Conservation (phyloP, 2,888 invertebrate genomes). For the Mystacides longicornis region DNA sequence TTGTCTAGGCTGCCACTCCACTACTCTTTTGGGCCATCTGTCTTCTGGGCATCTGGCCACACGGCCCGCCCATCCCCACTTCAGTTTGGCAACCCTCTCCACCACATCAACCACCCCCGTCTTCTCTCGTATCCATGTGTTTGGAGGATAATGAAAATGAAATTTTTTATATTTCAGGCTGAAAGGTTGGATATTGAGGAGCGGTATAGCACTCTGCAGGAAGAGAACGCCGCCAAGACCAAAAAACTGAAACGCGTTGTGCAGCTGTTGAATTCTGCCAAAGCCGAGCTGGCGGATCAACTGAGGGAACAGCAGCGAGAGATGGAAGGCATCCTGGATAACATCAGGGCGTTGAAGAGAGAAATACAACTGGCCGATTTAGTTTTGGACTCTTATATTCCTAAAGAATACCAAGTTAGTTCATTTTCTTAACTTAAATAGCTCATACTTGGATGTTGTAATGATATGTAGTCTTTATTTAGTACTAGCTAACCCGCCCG, state of each 20-base stretch:
- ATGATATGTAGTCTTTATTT: too few species aligned
- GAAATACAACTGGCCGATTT: slow-evolving; percentile 88
- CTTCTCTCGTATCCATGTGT: too few species aligned
- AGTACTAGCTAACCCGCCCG: background rate
- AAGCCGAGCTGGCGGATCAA: slow-evolving; percentile 77
- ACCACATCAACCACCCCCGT: too few species aligned
- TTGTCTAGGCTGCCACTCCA: too few species aligned
- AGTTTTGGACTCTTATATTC: slow-evolving; percentile 89
- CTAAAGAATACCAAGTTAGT: slow-evolving; percentile 82
- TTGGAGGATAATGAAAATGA: too few species aligned
- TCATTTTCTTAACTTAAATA: too few species aligned
- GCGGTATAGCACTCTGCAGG: slow-evolving; percentile 88
- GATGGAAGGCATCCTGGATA: slow-evolving; percentile 93
- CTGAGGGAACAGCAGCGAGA: slow-evolving; percentile 94
- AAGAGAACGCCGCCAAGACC: slow-evolving; percentile 87
- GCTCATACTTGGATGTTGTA: too few species aligned
- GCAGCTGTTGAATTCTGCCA: slow-evolving; percentile 77
- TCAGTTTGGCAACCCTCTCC: too few species aligned
- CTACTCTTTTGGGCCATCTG: too few species aligned
- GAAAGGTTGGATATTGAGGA: slow-evolving; percentile 92
- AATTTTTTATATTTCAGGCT: slow-evolving; percentile 46
- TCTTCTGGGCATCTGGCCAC: too few species aligned
- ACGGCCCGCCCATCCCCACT: too few species aligned
- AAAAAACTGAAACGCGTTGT: slow-evolving; percentile 88
- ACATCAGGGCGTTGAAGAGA: slow-evolving; percentile 79